phyloP scores from a whole-genome alignment of 1,140 invertebrate species.

The Zophobas atratus region DNA sequence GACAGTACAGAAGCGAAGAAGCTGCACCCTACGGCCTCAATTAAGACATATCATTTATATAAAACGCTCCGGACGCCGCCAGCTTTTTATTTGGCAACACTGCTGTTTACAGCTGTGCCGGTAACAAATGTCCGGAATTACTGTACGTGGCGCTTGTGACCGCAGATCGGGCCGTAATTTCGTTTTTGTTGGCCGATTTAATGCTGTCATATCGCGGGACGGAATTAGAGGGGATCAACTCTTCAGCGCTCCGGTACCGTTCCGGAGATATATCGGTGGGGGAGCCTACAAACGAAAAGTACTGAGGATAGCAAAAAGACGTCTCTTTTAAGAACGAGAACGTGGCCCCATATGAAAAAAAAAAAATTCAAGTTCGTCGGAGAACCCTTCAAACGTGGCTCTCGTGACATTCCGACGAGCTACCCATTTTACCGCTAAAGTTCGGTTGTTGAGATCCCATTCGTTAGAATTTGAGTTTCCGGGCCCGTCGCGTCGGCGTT shows the following conservation, averaged over 20 bases:
- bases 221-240: slow-evolving; percentile 21
- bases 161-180: slow-evolving; percentile 47
- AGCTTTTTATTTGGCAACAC: slow-evolving; percentile 44
- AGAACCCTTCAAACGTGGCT: too few species aligned
- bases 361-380: too few species aligned
- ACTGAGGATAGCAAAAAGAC: too few species aligned
- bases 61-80: slow-evolving; percentile 19
- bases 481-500: slow-evolving; percentile 21
- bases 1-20: slow-evolving; percentile 37
- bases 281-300: too few species aligned
- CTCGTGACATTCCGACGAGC: too few species aligned
- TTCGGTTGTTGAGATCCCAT: not conserved
- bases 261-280: too few species aligned
- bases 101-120: slow-evolving; percentile 47
- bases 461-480: slow-evolving; percentile 16
- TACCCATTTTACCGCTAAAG: not conserved
- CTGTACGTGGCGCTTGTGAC: slow-evolving; percentile 45
- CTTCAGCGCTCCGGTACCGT: not conserved
- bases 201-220: slow-evolving; percentile 42
- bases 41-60: slow-evolving; percentile 50
- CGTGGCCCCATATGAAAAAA: too few species aligned
- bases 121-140: slow-evolving; percentile 48
- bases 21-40: slow-evolving; percentile 37
- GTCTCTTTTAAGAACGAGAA: too few species aligned
- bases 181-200: slow-evolving; percentile 47